phyloP scores from a whole-genome alignment of 2,888 invertebrate genomes.

The Trachelus iudaicus region DNA sequence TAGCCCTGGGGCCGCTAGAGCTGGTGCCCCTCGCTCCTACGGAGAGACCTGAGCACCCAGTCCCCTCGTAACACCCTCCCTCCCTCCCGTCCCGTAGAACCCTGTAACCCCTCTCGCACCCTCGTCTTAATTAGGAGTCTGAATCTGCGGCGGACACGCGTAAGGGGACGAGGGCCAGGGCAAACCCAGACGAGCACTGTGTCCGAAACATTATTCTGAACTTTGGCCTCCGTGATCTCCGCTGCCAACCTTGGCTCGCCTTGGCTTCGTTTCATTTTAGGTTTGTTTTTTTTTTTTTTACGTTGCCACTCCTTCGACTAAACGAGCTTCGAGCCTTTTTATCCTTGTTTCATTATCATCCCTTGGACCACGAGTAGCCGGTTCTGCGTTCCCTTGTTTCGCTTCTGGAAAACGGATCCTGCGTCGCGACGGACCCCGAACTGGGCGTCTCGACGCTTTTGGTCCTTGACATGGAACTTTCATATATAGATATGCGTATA shows the following conservation, averaged over 20 bases:
- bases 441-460: background rate
- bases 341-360: background rate
- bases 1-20: constrained; percentile 51
- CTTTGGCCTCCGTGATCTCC: constrained; percentile 37
- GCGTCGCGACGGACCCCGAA: background rate
- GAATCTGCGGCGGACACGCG: constrained; percentile 87
- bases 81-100: constrained; percentile 15
- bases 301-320: background rate
- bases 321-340: background rate
- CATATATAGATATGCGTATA: background rate
- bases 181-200: constrained; percentile 47
- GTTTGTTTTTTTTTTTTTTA: background rate
- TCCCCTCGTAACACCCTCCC: constrained; percentile 7
- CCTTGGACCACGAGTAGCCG: background rate
- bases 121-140: constrained; percentile 87
- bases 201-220: constrained; percentile 66
- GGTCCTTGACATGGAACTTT: background rate
- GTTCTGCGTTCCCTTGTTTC: background rate
- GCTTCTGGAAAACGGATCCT: background rate
- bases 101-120: constrained; percentile 67
- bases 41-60: constrained; percentile 15
- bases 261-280: background rate
- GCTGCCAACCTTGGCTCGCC: background rate
- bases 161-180: constrained; percentile 61
- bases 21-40: constrained; percentile 46